A percentile compares a stretch with the other conserved stretches of the same genome.
Evolutionary conservation across 2,797 vertebrate genomes (phyloP).

Genomic region (Telmatherina bonti): DNA sequence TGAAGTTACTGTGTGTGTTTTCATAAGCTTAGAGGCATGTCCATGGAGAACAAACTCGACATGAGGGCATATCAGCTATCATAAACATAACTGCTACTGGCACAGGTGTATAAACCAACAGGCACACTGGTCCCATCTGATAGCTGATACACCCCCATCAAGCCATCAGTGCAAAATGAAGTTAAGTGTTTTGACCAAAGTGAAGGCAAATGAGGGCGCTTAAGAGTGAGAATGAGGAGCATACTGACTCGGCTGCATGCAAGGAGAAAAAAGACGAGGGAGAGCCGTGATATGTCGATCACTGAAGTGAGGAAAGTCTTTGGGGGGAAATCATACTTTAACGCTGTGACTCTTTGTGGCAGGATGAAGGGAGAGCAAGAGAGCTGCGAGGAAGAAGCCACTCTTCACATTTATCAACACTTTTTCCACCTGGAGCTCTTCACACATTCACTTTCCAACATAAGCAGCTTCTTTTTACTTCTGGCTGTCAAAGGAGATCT

Average conservation of each 20-base stretch:
- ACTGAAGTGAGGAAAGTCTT: slow-evolving; percentile 49
- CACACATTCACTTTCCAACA: slow-evolving; percentile 64
- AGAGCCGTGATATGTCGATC: slow-evolving; percentile 54
- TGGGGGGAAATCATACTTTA: slow-evolving; percentile 52
- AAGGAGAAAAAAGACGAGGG: slow-evolving; percentile 50
- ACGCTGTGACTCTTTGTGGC: slow-evolving; percentile 43
- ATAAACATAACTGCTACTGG: slow-evolving; percentile 59
- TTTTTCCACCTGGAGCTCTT: slow-evolving; percentile 70
- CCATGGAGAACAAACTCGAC: slow-evolving; percentile 58
- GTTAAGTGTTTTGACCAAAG: slow-evolving; percentile 56
- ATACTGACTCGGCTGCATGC: slow-evolving; percentile 33
- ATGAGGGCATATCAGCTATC: slow-evolving; percentile 78
- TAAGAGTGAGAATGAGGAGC: slow-evolving; percentile 39
- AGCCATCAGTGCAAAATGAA: slow-evolving; percentile 58
- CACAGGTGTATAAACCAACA: slow-evolving; percentile 78
- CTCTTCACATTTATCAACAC: slow-evolving; percentile 74
- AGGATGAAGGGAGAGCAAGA: slow-evolving; percentile 55
- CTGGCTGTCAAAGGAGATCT: slow-evolving; percentile 55
- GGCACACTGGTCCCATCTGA: slow-evolving; percentile 61
- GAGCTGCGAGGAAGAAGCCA: slow-evolving; percentile 65
- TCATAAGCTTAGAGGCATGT: slow-evolving; percentile 69
- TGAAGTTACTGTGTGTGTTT: slow-evolving; percentile 70
- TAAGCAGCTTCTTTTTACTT: slow-evolving; percentile 73
- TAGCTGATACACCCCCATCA: slow-evolving; percentile 68
- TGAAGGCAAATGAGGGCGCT: slow-evolving; percentile 56